Base-by-base conservation (phyloP, 2,113 vertebrate species). In the Aegithalos caudatus region DNA sequence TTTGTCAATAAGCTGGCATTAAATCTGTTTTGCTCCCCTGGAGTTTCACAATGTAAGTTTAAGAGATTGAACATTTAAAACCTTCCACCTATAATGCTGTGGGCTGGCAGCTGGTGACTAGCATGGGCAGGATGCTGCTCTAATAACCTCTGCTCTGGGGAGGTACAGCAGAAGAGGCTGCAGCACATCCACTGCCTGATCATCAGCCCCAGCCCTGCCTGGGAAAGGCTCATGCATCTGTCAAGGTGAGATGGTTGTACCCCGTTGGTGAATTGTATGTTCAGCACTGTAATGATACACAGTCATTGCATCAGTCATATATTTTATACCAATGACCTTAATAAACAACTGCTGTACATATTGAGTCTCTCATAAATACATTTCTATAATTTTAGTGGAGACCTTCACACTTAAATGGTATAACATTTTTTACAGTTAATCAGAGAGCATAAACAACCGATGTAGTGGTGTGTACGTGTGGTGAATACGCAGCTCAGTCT, bases 251-350 rank as follows among this genome's bases (percentile, higher is more conserved):
- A 47, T 47, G 45, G 45, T 47, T 47, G 45, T 47, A 47, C 88
- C 84, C 51, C 0, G 0, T 3, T 38, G 57, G 53, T 83, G 47
- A 37, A 21, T 76, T 95, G 84, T 91, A 83, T 42, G 71, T 58
- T 82, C 62, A 62, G 42, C 6, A 4, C 56, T 60, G 53, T 61
- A 86, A 86, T 51, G 86, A 80, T 91, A 45, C 86, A 65, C 45
- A 58, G 84, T 50, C 47, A 47, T 92, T 94, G 72, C 83, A 88
- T 81, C 78, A 42, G 58, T 93, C 93, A 71, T 37, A 81, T 85
- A 58, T 96, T 97, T 95, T 94, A 88, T 92, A 92, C 72, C 93
- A 71, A 90, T 86, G 86, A 92, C 95, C 92, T 96, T 94, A 96
- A 94, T 92, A 93, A 96, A 95, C 86, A 96, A 90, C 81, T 80